phyloP scores from a whole-genome alignment of 2,888 invertebrate species.

The Dicyrtoma fusca region DNA sequence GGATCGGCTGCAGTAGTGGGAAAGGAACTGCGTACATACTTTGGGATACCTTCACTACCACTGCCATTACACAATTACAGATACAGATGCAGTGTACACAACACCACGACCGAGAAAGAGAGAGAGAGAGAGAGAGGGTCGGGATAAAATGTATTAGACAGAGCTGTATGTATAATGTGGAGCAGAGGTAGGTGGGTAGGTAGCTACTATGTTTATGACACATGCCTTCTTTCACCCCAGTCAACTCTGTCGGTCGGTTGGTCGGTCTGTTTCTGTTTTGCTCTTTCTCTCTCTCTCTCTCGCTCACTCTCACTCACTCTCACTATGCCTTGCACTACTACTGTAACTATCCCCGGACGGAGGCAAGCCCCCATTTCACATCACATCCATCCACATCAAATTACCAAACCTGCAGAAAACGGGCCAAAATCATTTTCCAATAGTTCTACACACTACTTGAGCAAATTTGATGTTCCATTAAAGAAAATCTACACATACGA shows the following conservation, averaged over 20 bases:
- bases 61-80: slow-evolving; percentile 17
- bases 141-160: slow-evolving; percentile 12
- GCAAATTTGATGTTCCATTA: slow-evolving; percentile 45
- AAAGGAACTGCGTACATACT: no score
- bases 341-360: background rate
- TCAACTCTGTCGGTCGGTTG: slow-evolving; percentile 9
- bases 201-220: slow-evolving; percentile 32
- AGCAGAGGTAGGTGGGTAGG: background rate
- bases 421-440: slow-evolving; percentile 48
- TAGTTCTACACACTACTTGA: slow-evolving; percentile 34
- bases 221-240: slow-evolving; percentile 45
- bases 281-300: slow-evolving; percentile 16
- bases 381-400: slow-evolving; percentile 37
- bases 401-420: slow-evolving; percentile 33
- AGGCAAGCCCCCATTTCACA: slow-evolving; percentile 31
- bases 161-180: background rate
- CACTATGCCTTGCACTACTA: background rate
- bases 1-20: no score
- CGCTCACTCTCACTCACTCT: background rate
- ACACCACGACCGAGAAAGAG: background rate
- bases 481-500: slow-evolving; percentile 43
- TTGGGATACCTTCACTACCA: background rate
- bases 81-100: slow-evolving; percentile 5
- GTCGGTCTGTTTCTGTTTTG: background rate
- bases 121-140: slow-evolving; percentile 19